Conservation (phyloP, 2,797 vertebrate species). For the Leptatherina wallacei region DNA sequence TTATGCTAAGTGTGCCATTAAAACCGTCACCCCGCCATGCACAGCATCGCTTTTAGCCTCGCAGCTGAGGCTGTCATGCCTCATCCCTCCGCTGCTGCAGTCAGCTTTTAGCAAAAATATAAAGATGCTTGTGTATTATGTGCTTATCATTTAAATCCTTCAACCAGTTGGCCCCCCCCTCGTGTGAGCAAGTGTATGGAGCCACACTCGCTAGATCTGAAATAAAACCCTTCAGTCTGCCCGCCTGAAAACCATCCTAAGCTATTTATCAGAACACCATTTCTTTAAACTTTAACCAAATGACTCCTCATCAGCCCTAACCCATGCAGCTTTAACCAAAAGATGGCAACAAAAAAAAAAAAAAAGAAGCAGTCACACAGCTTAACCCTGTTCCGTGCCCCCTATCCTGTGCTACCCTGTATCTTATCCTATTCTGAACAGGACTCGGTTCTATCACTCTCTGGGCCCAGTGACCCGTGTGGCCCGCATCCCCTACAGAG, state of each 20-base stretch:
- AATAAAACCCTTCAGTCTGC: constrained; percentile 15
- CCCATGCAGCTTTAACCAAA: constrained; percentile 37
- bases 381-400: constrained; percentile 75
- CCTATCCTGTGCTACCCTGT: constrained; percentile 69
- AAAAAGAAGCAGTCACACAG: constrained; percentile 35
- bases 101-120: constrained; percentile 18
- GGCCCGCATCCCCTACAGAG: constrained; percentile 97
- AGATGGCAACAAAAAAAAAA: constrained; percentile 1
- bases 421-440: constrained; percentile 89
- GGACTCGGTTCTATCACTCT: constrained; percentile 99
- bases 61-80: constrained; percentile 44
- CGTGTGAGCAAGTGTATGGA: constrained; percentile 27
- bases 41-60: constrained; percentile 38
- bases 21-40: constrained; percentile 22
- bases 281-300: constrained; percentile 47
- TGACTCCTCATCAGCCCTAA: constrained; percentile 50
- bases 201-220: constrained; percentile 28
- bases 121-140: constrained; percentile 49
- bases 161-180: constrained; percentile 4
- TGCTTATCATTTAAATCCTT: constrained; percentile 31
- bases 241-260: constrained; percentile 38
- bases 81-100: constrained; percentile 45
- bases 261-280: constrained; percentile 26
- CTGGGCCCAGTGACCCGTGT: constrained; percentile 97
- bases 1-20: constrained; percentile 35